Evolutionary conservation across 2,113 vertebrate species (phyloP).

Genomic region (Cebidichthys violaceus): DNA sequence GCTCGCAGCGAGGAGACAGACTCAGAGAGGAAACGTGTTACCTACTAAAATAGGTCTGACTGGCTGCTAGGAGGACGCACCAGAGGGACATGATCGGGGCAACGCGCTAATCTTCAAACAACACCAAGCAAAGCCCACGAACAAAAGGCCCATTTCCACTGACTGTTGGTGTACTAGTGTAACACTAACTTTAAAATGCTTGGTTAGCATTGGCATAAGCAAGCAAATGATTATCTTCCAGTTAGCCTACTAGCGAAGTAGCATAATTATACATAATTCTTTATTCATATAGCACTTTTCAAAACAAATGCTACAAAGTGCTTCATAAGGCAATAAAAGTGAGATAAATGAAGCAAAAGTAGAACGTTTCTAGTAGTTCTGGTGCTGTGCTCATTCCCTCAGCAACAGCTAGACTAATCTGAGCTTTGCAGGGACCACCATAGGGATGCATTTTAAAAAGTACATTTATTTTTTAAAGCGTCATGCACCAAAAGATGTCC

Average conservation of each 20-base stretch:
- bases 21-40: conserved; percentile 31
- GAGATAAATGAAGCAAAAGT: background rate
- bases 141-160: background rate
- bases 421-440: too few species aligned
- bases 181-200: background rate
- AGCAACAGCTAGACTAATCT: background rate
- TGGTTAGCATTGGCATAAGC: background rate
- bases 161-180: background rate
- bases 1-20: conserved; percentile 29
- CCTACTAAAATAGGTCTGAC: conserved; percentile 28
- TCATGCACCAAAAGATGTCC: background rate
- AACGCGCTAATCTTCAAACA: conserved; percentile 13
- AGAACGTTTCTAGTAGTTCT: background rate
- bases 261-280: background rate
- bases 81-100: background rate
- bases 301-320: background rate
- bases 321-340: background rate
- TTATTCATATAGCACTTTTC: background rate
- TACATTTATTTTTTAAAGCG: background rate
- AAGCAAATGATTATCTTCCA: background rate
- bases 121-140: background rate
- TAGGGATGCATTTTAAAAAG: background rate
- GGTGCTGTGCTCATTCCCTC: background rate
- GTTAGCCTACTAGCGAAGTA: background rate
- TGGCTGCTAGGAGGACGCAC: background rate